Conservation (phyloP, 2,113 vertebrate species). For the Oenanthe oenanthe region DNA sequence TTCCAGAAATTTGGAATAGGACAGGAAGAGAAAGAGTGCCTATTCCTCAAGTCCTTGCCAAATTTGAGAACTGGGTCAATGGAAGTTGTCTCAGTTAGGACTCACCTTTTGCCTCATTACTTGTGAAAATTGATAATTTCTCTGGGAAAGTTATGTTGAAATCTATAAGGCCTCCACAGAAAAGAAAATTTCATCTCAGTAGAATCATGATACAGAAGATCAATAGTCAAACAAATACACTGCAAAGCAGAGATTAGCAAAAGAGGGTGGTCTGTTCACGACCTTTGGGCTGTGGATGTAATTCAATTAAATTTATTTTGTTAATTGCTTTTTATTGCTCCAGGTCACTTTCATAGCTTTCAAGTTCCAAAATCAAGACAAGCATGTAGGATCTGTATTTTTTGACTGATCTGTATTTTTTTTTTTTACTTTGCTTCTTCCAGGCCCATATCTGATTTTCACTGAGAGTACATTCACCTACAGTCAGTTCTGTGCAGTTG, state of each 20-base stretch:
- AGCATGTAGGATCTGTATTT: not conserved
- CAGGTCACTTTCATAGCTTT: not conserved
- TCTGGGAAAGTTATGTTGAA: not conserved
- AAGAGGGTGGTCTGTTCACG: not conserved
- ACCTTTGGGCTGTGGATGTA: not conserved
- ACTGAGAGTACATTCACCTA: not conserved
- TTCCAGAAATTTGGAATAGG: not conserved
- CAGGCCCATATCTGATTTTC: not conserved
- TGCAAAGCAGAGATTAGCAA: not conserved
- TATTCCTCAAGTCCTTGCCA: not conserved
- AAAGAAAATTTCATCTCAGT: not conserved
- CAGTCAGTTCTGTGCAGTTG: not conserved
- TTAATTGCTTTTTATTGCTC: not conserved
- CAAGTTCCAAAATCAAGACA: not conserved
- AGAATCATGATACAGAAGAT: not conserved
- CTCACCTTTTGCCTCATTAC: not conserved
- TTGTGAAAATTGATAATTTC: not conserved
- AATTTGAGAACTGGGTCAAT: rapidly evolving
- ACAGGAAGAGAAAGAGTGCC: rapidly evolving
- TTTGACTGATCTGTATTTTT: too few species aligned
- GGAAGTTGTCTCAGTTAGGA: not conserved
- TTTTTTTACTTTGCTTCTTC: not conserved
- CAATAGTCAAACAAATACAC: not conserved
- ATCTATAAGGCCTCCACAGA: not conserved
- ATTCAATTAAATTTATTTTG: not conserved